Evolutionary conservation across 92 coral and sea anemone genomes (phyloP), one percentile per base, ranked within the genome.

Genomic region (Siderastrea siderea): DNA sequence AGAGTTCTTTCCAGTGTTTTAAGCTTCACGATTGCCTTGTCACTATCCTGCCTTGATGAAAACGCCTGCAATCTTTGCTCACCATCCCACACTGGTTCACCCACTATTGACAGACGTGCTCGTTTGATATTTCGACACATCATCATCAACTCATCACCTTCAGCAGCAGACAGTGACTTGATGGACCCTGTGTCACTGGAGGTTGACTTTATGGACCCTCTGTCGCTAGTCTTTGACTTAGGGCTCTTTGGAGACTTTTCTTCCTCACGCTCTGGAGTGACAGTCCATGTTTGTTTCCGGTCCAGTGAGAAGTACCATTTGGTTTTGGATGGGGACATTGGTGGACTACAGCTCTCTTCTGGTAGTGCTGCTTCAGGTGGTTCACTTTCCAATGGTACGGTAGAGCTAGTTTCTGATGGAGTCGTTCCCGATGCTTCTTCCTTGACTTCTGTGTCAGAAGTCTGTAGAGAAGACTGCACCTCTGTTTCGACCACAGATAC

Each of bases 41-140:
- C 76, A 65, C 74, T 57, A n/a, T 82, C 85, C 16, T 93, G 85
- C 48, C 79, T 93, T 44, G 68, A 11, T 12, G 98, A 90, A 88
- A 95, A 86, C 49, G 92, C 96, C 70, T 94, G 94, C 71, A 93
- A 79, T 50, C 96, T 85, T 49, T 89, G 94, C 49, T 89, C 90
- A 70, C 92, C 87, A 14, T 93, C 98, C 59, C 87, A 91, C 74
- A 94, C 26, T 4, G 87, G 98, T 3, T 87, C 83, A 4, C 99
- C 99, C 10, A 84, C 91, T 7, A 97, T 83, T 44, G 91, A 87
- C 75, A 97, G 58, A 57, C 93, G 95, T 14, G 99, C 98, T 51
- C 88, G 88, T 77, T 86, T 95, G 60, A 97, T 92, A 57, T 88
- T 87, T 16, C 92, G 93, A 51, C 90, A 95, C 86, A 97, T 73